Evolutionary conservation across 2,797 vertebrate species (phyloP).

Genomic region (Lates japonicus): DNA sequence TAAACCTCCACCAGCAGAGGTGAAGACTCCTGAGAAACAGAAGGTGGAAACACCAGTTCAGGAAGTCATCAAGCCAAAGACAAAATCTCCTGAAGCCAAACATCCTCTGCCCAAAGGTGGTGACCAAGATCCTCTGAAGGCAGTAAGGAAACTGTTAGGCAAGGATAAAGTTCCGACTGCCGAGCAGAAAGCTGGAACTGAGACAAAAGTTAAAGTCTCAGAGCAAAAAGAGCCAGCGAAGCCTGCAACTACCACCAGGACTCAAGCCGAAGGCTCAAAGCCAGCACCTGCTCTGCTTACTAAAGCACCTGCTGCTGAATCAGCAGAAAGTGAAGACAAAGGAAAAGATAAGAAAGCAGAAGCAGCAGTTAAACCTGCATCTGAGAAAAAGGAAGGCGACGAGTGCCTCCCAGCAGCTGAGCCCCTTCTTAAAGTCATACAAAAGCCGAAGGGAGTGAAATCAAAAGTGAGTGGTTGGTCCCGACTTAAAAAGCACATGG

Average conservation of each 20-base stretch:
- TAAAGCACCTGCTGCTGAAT: slow-evolving; percentile 33
- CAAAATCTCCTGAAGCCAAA: slow-evolving; percentile 59
- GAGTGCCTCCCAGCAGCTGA: slow-evolving; percentile 64
- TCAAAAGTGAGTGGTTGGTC: slow-evolving; percentile 89
- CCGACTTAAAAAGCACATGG: slow-evolving; percentile 93
- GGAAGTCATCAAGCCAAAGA: slow-evolving; percentile 64
- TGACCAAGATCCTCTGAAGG: slow-evolving; percentile 63
- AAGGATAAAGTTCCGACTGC: slow-evolving; percentile 61
- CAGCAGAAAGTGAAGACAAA: slow-evolving; percentile 51
- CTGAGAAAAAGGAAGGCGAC: slow-evolving; percentile 52
- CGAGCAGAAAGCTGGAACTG: slow-evolving; percentile 43
- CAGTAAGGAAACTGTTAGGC: slow-evolving; percentile 71
- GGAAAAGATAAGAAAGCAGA: slow-evolving; percentile 46
- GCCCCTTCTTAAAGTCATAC: slow-evolving; percentile 74
- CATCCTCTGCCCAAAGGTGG: slow-evolving; percentile 41
- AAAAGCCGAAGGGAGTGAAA: slow-evolving; percentile 84
- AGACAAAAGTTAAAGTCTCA: slow-evolving; percentile 39
- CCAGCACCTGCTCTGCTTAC: slow-evolving; percentile 33
- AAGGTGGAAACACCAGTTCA: slow-evolving; percentile 41
- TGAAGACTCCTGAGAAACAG: slow-evolving; percentile 49
- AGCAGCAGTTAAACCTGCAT: slow-evolving; percentile 24
- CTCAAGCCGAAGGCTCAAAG: slow-evolving; percentile 40
- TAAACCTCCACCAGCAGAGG: slow-evolving; percentile 36
- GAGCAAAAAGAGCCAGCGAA: slow-evolving; percentile 51
- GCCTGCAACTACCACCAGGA: slow-evolving; percentile 32